Conservation (phyloP, 1,140 invertebrate species). For the Magallana ariakensis region DNA sequence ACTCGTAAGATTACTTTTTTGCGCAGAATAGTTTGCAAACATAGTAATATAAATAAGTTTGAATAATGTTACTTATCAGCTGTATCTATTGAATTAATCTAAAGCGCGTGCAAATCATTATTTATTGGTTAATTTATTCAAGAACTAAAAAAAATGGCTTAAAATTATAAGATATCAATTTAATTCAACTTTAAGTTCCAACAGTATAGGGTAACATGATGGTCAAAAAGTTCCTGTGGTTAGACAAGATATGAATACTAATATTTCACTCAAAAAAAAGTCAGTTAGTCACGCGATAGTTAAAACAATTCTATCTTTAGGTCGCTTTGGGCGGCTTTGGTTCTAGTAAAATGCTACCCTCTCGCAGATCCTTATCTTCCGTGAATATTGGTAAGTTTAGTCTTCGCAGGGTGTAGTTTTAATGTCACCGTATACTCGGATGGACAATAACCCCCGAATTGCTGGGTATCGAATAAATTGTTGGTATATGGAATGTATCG, state of each 20-base stretch:
- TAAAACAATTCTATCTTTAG: background rate
- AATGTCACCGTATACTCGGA: constrained; percentile 13
- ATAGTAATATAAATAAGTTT: too few relatives aligned
- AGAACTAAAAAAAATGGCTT: too few relatives aligned
- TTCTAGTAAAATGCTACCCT: constrained; percentile 13
- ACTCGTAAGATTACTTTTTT: too few relatives aligned
- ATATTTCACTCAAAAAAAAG: background rate
- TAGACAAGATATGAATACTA: background rate
- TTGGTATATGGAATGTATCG: background rate
- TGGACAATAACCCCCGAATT: constrained; percentile 5
- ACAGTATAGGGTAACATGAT: too few relatives aligned
- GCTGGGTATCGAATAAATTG: constrained; percentile 16
- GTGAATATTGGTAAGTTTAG: constrained; percentile 8
- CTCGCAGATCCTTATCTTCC: constrained; percentile 14
- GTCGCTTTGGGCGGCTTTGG: constrained; percentile 19
- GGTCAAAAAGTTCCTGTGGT: too few relatives aligned
- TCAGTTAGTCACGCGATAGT: constrained; percentile 29
- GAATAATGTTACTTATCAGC: too few relatives aligned
- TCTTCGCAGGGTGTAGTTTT: constrained; percentile 28
- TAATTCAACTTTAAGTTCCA: too few relatives aligned
- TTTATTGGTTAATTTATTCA: too few relatives aligned
- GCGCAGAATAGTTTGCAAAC: too few relatives aligned
- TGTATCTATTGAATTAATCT: too few relatives aligned
- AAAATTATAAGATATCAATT: too few relatives aligned
- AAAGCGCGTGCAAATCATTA: too few relatives aligned